Evolutionary conservation across 2,797 vertebrate genomes (phyloP).

Genomic region (Danio aesculapii): DNA sequence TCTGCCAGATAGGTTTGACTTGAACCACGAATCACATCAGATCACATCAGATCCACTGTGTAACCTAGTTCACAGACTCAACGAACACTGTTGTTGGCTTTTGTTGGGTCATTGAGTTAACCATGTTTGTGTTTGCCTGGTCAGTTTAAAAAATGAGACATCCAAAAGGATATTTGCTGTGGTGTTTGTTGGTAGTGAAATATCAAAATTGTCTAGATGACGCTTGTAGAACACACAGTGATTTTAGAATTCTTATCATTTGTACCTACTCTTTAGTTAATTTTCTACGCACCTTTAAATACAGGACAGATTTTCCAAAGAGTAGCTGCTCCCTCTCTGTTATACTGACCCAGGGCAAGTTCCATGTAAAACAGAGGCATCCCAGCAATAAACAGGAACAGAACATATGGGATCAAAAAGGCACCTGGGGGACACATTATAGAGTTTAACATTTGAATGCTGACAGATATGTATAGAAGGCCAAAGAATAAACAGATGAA

Average conservation of each 20-base stretch:
- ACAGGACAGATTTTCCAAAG: slow-evolving; percentile 98
- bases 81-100: background rate
- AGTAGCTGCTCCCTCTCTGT: slow-evolving; percentile 96
- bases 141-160: slow-evolving; percentile 19
- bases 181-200: background rate
- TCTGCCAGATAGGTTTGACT: too few species aligned
- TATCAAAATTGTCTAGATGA: background rate
- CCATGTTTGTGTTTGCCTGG: background rate
- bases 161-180: slow-evolving; percentile 11
- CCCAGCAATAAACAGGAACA: slow-evolving; percentile 96
- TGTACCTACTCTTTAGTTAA: background rate
- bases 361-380: slow-evolving; percentile 99
- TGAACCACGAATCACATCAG: too few species aligned
- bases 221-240: background rate
- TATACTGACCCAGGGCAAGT: slow-evolving; percentile 96
- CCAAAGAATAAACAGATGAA: slow-evolving; percentile 7
- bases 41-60: background rate
- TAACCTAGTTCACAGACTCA: slow-evolving; percentile 7
- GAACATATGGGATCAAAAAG: slow-evolving; percentile 96
- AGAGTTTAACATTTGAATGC: background rate
- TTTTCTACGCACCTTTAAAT: slow-evolving; percentile 91
- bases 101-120: slow-evolving; percentile 3
- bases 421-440: slow-evolving; percentile 81
- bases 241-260: background rate
- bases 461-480: background rate